A percentile compares a stretch with the other conserved stretches of the same genome.
These are phyloP conservation scores for Labeo rohita DNA, from an alignment of 2,113 vertebrate genomes.

Conservation along the genomic window DNA sequence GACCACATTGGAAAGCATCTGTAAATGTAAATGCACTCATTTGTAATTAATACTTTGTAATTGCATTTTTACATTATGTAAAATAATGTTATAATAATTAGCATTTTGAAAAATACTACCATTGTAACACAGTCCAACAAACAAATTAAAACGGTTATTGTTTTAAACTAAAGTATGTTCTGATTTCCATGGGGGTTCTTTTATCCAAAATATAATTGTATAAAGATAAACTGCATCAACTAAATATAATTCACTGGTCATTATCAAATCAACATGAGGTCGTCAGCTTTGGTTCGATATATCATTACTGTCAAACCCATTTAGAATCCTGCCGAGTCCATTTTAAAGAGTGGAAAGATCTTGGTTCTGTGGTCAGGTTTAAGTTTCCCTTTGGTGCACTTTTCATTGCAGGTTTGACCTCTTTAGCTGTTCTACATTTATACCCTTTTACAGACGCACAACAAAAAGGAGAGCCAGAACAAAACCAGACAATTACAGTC, in stretches of 20 bases:
- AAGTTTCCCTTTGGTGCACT: constrained; percentile 33
- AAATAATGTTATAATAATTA: background rate
- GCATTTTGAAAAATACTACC: background rate
- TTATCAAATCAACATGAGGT: background rate
- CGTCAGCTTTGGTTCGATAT: background rate
- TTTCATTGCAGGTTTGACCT: constrained; percentile 42
- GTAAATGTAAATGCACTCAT: background rate
- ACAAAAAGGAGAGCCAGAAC: constrained; percentile 48
- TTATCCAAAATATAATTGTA: background rate
- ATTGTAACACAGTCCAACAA: background rate
- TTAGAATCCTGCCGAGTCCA: background rate
- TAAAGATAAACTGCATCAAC: background rate
- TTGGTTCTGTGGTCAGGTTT: constrained; percentile 23
- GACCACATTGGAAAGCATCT: background rate
- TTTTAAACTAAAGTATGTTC: too few relatives aligned
- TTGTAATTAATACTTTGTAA: background rate
- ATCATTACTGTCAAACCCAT: background rate
- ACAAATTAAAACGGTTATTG: background rate
- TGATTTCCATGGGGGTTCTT: background rate
- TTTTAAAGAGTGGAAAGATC: constrained; percentile 7
- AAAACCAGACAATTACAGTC: constrained; percentile 69
- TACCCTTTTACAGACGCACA: constrained; percentile 32
- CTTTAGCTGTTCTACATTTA: constrained; percentile 46
- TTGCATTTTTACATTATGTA: background rate
- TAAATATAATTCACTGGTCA: background rate